Evolutionary conservation across 2,888 invertebrate species (phyloP), one percentile per base, ranked within the genome.

Genomic region (Cybosia mesomella): DNA sequence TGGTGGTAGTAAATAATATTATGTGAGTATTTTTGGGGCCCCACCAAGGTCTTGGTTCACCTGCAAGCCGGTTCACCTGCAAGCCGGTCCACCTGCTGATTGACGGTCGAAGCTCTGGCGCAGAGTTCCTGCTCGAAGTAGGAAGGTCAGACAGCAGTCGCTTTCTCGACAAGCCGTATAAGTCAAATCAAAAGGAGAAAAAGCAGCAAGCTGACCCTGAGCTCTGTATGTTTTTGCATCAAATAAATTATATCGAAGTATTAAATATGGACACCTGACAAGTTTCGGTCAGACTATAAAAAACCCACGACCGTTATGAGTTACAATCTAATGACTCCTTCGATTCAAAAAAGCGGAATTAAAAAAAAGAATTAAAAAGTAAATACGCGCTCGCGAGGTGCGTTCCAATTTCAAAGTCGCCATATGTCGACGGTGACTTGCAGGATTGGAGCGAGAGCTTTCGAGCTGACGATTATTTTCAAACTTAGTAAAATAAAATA

Each of bases 391-490:
- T 85, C 82, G 84, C 81, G 83, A 84, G 80, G 80, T 84, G 85
- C 85, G 87, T 90, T 91, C 89, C 90, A 90, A 91, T 89, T 91
- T 89, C 84, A 85, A 83, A 85, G 90, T 88, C 87, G 89, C 89
- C 94, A 92, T 91, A 94, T 94, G 94, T 91, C 91, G 89, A 80
- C 87, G 73, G 86, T 94, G 94, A 94, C 94, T 94, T 90, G 94
- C 94, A 85, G 80, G 73, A 71, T 83, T 57, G 65, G 68, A 68
- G 28, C 73, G 74, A 76, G 79, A 74, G 81, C 79, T 74, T 76
- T 81, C 72, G 76, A 68, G 70, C 73, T 70, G 58, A 73, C 81
- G 83, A 83, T 83, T 83, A 83, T 81, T 80, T 81, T 83, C 74
- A 81, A 81, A 80, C 70, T 72, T 77, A 73, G 75, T 81, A 83